These are phyloP conservation scores for Gallinago paraguaiae DNA, from an alignment of 2,113 vertebrate genomes.

Conservation along the genomic window DNA sequence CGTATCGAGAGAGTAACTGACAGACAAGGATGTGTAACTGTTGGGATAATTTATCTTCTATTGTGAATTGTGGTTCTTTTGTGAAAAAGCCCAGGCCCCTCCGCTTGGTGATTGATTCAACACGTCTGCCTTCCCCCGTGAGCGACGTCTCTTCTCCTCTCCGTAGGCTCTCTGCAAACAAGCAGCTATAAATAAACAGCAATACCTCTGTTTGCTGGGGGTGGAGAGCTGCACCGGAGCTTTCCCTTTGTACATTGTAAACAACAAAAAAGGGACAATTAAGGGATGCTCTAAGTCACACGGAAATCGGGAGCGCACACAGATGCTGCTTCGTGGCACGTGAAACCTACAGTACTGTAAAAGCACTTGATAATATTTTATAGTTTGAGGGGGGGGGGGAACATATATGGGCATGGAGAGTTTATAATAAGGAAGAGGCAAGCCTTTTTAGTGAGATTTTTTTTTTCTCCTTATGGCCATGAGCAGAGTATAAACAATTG, in stretches of 20 bases:
- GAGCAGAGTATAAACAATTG: background rate
- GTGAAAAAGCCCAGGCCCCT: background rate
- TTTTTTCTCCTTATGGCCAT: background rate
- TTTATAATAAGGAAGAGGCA: background rate
- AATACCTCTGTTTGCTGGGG: background rate
- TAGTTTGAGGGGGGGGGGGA: background rate
- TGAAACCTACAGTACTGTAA: background rate
- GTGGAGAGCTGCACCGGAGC: background rate
- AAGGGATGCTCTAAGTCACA: background rate
- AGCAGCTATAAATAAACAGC: conserved; percentile 12
- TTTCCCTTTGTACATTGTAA: background rate
- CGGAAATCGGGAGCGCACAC: background rate
- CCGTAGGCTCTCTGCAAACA: background rate
- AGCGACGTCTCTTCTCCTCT: conserved; percentile 5
- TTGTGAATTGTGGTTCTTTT: background rate
- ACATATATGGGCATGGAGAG: background rate
- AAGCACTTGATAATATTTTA: background rate
- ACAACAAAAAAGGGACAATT: background rate
- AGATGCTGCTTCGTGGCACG: background rate
- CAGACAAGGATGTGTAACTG: background rate
- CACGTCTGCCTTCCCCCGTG: background rate
- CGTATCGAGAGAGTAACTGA: background rate
- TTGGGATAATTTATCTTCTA: background rate
- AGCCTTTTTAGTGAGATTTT: background rate
- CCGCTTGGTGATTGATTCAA: background rate